Evolutionary conservation across 30 jellyfish, hydroid and myxozoan species (phyloP), one percentile per base, ranked within the genome.

Genomic region (Turritopsis dohrnii): DNA sequence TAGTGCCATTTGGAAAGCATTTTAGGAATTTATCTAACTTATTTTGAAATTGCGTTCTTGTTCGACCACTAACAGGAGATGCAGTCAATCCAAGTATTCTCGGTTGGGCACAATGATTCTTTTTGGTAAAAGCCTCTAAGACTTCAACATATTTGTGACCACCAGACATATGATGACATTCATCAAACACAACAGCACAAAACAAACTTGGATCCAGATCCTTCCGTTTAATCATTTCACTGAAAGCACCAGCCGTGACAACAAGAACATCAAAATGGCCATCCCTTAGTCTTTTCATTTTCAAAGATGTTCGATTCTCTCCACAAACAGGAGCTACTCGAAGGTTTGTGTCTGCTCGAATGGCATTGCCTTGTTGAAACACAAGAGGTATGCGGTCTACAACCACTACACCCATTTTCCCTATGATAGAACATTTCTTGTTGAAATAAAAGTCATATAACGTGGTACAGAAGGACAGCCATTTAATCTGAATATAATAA

Each of bases 21-120:
- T 54, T 54, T 16, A 83, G 76, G 65, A 84, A 89, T 66, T 89
- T 84, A 20, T 65, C 81, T 41, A 89, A 86, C 29, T 81, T 88
- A 53, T 84, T 84, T 71, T 76, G 53, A 18, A 86, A 89, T 89
- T 89, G 90, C 22, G 60, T 77, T 21, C 1, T 24, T 73, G 84
- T 89, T 19, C 85, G 80, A 7, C 71, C 96, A 25, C 69, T 77
- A 52, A 90, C 31, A 26, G 96, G 96, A 21, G 96, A 85, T 1
- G 96, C 96, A 1, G 96, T 90, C 72, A 90, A 74, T 21, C 95
- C 94, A 13, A 90, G 83, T n/a, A 90, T 87, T 21, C 96, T 87
- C 21, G 96, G 96, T 28, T 80, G 91, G n/a, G 81, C 41, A 21
- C 80, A 21, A 16, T 30, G 21, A 19, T 81, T 85, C 28, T 65